These are phyloP conservation scores for Drosophila limbata DNA, from an alignment of 2,888 invertebrate species.

Conservation along the genomic window DNA sequence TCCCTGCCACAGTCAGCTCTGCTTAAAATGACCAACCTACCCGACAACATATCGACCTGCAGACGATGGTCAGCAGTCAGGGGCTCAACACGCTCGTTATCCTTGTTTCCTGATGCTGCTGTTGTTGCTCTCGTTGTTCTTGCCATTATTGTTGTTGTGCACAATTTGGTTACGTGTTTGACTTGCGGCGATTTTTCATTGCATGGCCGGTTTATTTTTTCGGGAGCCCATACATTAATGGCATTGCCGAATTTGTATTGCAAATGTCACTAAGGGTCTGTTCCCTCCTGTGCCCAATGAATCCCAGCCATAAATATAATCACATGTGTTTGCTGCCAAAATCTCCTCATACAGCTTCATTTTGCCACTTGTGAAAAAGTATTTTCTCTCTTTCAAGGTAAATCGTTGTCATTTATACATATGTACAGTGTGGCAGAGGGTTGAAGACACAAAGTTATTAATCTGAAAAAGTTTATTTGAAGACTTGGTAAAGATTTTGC, in stretches of 20 bases:
- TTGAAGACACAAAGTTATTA: neutral
- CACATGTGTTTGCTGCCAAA: conserved; percentile 52
- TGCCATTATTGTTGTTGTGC: conserved; percentile 52
- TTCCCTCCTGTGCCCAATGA: conserved; percentile 7
- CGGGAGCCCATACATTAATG: conserved; percentile 69
- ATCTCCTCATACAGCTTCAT: conserved; percentile 35
- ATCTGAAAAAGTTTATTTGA: too few relatives aligned
- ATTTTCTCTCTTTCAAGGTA: conserved; percentile 4
- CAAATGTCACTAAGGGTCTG: conserved; percentile 69
- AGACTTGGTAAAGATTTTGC: too few relatives aligned
- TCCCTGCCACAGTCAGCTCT: conserved; percentile 8
- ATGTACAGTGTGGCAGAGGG: conserved; percentile 1
- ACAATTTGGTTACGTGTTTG: conserved; percentile 81
- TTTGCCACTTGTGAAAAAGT: neutral
- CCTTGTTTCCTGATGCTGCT: conserved; percentile 76
- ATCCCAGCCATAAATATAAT: conserved; percentile 65
- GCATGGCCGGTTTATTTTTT: conserved; percentile 64
- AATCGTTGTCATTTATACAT: conserved; percentile 29
- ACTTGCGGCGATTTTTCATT: conserved; percentile 80
- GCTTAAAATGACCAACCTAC: conserved; percentile 45
- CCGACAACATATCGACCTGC: conserved; percentile 64
- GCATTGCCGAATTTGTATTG: conserved; percentile 78
- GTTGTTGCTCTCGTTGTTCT: conserved; percentile 2
- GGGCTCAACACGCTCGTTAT: conserved; percentile 81
- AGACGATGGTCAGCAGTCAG: conserved; percentile 64